Conservation (phyloP, 1,140 invertebrate species). For the Drosophila rufa region DNA sequence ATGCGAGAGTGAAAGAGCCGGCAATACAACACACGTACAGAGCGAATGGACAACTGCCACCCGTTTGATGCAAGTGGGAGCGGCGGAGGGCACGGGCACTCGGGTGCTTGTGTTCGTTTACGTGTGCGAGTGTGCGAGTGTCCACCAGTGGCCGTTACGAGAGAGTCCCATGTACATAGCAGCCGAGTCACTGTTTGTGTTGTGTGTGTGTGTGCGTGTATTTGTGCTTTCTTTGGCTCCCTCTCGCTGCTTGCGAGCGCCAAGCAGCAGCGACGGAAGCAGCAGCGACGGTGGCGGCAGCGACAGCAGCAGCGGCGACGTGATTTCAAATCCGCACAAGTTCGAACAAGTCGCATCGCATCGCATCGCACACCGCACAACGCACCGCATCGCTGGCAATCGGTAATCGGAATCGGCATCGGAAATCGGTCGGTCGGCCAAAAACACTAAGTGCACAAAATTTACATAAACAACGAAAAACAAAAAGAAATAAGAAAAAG, state of each 20-base stretch:
- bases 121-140: constrained; percentile 36
- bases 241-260: constrained; percentile 40
- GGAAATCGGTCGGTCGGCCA: constrained; percentile 28
- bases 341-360: constrained; percentile 62
- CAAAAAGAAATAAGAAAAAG: constrained; percentile 10
- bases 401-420: constrained; percentile 54
- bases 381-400: constrained; percentile 46
- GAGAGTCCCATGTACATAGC: constrained; percentile 39
- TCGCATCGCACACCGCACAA: constrained; percentile 50
- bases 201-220: constrained; percentile 21
- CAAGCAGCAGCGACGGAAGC: constrained; percentile 22
- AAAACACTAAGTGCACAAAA: constrained; percentile 17
- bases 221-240: constrained; percentile 54
- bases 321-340: constrained; percentile 74
- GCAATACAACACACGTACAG: constrained; percentile 66
- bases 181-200: neutral
- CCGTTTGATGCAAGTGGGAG: constrained; percentile 12
- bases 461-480: neutral
- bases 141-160: constrained; percentile 61
- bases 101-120: neutral
- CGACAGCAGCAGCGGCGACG: constrained; percentile 57
- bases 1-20: constrained; percentile 55
- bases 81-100: constrained; percentile 1
- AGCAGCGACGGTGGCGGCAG: constrained; percentile 9
- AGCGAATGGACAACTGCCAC: constrained; percentile 68